Conservation (phyloP, 2,113 vertebrate species). For the Notarius quadriscutis region DNA sequence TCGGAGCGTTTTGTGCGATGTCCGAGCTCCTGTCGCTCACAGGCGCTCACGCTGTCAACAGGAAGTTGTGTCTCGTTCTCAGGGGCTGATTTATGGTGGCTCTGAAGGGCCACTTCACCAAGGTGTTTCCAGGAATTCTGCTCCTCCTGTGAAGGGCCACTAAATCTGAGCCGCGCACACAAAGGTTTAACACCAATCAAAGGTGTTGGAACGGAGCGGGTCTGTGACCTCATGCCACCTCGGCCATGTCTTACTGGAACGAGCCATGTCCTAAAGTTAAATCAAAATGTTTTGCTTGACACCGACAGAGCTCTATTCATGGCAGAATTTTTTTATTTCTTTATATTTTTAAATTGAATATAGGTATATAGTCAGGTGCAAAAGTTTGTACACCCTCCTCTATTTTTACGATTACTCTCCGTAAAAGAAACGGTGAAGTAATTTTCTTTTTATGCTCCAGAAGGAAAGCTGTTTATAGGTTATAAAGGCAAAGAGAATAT, state of each 20-base stretch:
- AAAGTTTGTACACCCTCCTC: background rate
- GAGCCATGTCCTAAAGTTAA: background rate
- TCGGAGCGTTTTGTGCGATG: background rate
- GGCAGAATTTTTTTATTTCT: background rate
- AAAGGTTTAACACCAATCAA: conserved; percentile 2
- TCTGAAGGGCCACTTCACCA: conserved; percentile 54
- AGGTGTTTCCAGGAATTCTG: conserved; percentile 71
- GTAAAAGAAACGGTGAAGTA: background rate
- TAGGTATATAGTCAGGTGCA: background rate
- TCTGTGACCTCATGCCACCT: background rate
- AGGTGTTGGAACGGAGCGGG: background rate
- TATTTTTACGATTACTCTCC: background rate
- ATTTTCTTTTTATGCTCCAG: background rate
- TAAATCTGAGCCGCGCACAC: conserved; percentile 45
- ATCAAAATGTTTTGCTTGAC: background rate
- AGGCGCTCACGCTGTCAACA: conserved; percentile 47
- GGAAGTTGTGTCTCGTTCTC: conserved; percentile 53
- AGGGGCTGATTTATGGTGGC: conserved; percentile 58
- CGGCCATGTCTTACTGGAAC: background rate
- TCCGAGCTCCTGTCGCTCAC: background rate
- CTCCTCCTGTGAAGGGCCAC: conserved; percentile 45
- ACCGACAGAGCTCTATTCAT: background rate
- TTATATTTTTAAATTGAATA: background rate
- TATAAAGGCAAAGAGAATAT: background rate
- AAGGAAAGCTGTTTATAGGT: background rate